A percentile compares a stretch with the other conserved stretches of the same genome.
Evolutionary conservation across 2,113 vertebrate species (phyloP).

Genomic region (Prunella himalayana): DNA sequence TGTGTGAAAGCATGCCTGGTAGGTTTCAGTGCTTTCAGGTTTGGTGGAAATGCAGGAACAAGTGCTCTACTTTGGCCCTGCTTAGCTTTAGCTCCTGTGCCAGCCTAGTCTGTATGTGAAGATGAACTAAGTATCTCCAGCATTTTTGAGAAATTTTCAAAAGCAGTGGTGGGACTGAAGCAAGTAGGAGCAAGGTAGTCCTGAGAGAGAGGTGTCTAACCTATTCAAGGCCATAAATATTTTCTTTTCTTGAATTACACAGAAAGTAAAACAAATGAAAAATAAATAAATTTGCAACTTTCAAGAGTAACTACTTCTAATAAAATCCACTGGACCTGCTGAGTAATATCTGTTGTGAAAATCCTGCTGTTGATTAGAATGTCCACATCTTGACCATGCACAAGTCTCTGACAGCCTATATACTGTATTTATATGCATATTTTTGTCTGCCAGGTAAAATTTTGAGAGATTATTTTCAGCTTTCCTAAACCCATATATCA

Average conservation of each 20-base stretch:
- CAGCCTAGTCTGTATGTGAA: background rate
- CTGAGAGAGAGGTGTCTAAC: background rate
- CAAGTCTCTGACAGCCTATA: background rate
- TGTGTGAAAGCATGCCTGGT: background rate
- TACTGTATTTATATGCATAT: background rate
- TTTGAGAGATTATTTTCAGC: background rate
- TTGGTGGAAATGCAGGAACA: background rate
- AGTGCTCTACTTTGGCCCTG: background rate
- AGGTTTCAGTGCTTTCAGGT: background rate
- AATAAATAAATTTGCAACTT: background rate
- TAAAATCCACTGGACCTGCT: background rate
- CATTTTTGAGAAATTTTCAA: background rate
- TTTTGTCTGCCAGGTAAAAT: background rate
- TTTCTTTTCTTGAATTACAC: background rate
- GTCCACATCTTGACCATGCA: rapidly evolving
- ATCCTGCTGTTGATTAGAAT: background rate
- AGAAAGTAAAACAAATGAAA: background rate
- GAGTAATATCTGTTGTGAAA: background rate
- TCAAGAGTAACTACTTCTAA: background rate
- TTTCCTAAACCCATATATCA: background rate
- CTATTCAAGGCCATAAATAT: background rate
- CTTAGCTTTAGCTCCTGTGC: background rate
- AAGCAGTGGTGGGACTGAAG: background rate
- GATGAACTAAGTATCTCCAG: background rate
- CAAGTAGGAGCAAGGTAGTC: background rate